These are phyloP conservation scores for Odontamblyopus rebecca DNA, from an alignment of 2,797 vertebrate species.

Conservation along the genomic window DNA sequence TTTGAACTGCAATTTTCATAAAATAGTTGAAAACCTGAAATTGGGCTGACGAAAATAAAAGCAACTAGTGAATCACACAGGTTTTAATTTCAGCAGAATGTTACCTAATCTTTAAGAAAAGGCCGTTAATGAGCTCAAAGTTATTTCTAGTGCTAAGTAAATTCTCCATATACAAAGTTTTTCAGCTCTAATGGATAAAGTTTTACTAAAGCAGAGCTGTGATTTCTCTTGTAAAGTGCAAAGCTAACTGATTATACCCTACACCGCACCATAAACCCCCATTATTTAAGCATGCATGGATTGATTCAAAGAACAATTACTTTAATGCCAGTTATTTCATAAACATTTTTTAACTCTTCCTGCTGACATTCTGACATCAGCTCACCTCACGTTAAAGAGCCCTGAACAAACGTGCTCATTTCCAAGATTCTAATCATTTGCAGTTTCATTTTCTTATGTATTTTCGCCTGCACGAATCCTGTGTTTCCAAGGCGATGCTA, in stretches of 20 bases:
- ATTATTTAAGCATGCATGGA: neutral
- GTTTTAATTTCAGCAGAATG: neutral
- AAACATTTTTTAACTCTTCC: neutral
- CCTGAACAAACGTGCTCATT: neutral
- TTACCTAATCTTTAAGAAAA: neutral
- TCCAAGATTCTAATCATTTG: neutral
- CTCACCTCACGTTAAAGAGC: neutral
- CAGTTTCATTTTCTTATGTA: no score
- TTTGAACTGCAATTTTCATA: no score
- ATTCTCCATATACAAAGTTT: neutral
- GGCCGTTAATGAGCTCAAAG: no score
- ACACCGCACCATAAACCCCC: neutral
- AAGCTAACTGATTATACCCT: neutral
- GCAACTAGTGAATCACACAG: no score
- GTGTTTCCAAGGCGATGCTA: no score
- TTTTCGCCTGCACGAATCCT: no score
- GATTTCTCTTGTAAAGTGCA: neutral
- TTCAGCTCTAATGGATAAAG: neutral
- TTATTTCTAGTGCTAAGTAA: neutral
- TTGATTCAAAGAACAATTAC: neutral
- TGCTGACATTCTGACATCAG: neutral
- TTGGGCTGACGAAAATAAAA: no score
- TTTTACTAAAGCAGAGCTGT: no score
- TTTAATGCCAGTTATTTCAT: neutral
- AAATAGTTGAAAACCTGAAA: no score